These are phyloP conservation scores for Notiomystis cincta DNA, from an alignment of 2,113 vertebrate species.

Conservation along the genomic window DNA sequence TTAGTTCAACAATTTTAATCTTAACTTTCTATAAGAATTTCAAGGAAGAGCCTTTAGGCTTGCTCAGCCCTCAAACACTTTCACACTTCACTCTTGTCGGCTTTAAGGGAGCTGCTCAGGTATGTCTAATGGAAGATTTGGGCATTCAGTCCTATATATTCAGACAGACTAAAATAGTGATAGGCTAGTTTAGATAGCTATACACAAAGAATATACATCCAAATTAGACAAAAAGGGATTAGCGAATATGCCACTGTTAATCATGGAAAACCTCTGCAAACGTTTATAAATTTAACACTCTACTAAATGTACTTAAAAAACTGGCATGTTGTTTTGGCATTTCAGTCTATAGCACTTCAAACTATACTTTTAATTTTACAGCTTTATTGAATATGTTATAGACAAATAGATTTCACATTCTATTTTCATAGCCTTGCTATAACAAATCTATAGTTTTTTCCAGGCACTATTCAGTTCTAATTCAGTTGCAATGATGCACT, in stretches of 20 bases:
- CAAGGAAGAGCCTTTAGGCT: neutral
- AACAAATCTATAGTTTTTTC: neutral
- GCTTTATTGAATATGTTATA: neutral
- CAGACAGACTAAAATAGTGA: neutral
- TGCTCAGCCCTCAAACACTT: neutral
- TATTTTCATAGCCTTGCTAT: neutral
- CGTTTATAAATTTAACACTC: neutral
- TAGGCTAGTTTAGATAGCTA: neutral
- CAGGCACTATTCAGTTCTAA: neutral
- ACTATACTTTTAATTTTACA: neutral
- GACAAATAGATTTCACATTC: neutral
- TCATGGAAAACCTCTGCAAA: neutral
- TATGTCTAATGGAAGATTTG: neutral
- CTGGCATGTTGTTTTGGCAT: neutral
- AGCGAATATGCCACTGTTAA: neutral
- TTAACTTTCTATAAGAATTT: neutral
- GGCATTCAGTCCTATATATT: neutral
- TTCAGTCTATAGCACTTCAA: neutral
- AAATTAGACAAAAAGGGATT: neutral
- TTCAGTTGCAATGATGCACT: neutral
- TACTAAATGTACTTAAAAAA: neutral
- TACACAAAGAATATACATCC: neutral
- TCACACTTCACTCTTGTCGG: neutral
- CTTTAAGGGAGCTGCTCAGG: neutral
- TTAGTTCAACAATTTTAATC: neutral